Evolutionary conservation across 2,888 invertebrate genomes (phyloP), one percentile per base, ranked within the genome.

Genomic region (Acleris emargana): DNA sequence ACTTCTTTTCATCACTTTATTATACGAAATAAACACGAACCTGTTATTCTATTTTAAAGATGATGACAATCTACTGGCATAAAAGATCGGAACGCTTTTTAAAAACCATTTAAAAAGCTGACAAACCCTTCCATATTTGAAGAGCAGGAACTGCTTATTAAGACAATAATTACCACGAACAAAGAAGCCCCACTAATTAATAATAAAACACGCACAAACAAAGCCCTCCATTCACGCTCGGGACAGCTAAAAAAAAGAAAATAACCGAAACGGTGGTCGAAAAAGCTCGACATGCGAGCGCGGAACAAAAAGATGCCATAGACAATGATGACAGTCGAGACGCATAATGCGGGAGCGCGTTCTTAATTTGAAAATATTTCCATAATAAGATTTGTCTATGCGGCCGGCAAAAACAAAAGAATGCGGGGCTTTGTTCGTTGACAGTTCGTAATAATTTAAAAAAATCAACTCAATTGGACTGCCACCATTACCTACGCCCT

Each of bases 321-420:
- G 90, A 91, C 92, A 92, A 92, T 91, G 89, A 90, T 86, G 90
- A 86, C 89, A 88, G 90, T 86, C 84, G 90, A 89, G 89, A 90
- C 88, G 89, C 88, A 91, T 88, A 91, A 91, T 92, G 91, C 91
- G 91, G 91, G 91, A 92, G 89, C 90, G 88, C 84, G 88, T 88
- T 90, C 89, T 89, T 89, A 90, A 91, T 91, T 92, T 90, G 88
- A 92, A 91, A 92, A 91, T 91, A 91, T 91, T 91, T 91, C 89
- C 90, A 91, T 91, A 91, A 91, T 91, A 91, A 91, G 91, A 91
- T 92, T 91, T 91, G 91, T 91, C 91, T 91, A 91, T 91, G 82
- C 83, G 86, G 82, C 85, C 82, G 82, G 82, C 79, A 78, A 82
- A 84, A 84, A 91, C 90, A 91, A 91, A 91, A 91, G 90, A 80